Conservation (phyloP, 1,140 invertebrate species). For the Mesaphorura yosii region DNA sequence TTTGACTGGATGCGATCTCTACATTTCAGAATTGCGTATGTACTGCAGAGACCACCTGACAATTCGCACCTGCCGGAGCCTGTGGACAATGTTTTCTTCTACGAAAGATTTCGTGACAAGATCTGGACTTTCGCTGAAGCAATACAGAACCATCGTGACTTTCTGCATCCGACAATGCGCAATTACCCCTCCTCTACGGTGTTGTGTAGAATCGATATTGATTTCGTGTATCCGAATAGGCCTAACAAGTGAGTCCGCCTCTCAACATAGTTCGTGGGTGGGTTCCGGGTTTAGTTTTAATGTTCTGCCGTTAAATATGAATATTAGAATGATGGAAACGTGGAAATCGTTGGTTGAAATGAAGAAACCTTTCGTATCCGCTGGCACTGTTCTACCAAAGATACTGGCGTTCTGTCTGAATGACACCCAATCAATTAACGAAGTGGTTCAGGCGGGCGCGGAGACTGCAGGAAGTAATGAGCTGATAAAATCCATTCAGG, state of each 20-base stretch:
- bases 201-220: slow-evolving; percentile 32
- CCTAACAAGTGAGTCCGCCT: slow-evolving; percentile 20
- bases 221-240: slow-evolving; percentile 24
- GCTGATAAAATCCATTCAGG: slow-evolving; percentile 60
- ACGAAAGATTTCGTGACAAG: slow-evolving; percentile 47
- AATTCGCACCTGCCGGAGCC: slow-evolving; percentile 45
- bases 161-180: slow-evolving; percentile 61
- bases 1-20: not conserved
- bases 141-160: slow-evolving; percentile 57
- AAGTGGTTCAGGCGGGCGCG: slow-evolving; percentile 55
- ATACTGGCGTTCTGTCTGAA: slow-evolving; percentile 54
- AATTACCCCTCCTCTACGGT: slow-evolving; percentile 54
- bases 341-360: slow-evolving; percentile 27
- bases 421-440: slow-evolving; percentile 40
- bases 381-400: slow-evolving; percentile 37
- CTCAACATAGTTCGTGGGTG: not conserved
- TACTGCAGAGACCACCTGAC: slow-evolving; percentile 38
- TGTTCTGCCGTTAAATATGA: no score
- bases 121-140: slow-evolving; percentile 57
- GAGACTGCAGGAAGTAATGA: slow-evolving; percentile 52
- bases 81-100: slow-evolving; percentile 54
- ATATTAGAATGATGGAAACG: slow-evolving; percentile 22
- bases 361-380: slow-evolving; percentile 19
- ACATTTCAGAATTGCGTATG: slow-evolving; percentile 9
- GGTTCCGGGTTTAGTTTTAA: no score